Conservation (phyloP, 2,113 vertebrate species). For the Plestiodon gilberti region DNA sequence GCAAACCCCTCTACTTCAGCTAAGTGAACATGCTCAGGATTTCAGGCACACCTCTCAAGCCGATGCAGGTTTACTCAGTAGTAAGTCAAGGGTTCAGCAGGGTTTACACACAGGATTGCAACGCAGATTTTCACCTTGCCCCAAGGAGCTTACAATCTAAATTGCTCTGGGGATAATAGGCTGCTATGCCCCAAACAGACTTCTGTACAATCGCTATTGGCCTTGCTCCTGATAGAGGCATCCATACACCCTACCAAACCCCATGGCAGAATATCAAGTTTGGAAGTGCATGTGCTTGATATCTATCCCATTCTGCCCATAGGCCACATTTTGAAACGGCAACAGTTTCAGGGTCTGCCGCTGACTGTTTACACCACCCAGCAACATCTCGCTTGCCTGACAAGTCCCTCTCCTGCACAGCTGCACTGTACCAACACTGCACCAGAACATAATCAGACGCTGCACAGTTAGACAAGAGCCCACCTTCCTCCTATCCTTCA, state of each 20-base stretch:
- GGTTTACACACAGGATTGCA: no score
- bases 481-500: conserved; percentile 28
- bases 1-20: no score
- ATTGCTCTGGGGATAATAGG: background rate
- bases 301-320: background rate
- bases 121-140: no score
- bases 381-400: background rate
- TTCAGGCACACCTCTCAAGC: no score
- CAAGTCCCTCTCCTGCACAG: background rate
- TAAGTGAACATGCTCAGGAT: no score
- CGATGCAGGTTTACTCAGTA: no score
- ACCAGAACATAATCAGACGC: conserved; percentile 13
- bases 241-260: no score
- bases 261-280: background rate
- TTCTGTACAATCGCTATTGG: background rate
- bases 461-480: conserved; percentile 17
- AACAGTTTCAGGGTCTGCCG: background rate
- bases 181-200: background rate
- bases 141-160: no score
- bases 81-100: no score
- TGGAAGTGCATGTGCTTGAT: background rate
- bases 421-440: background rate
- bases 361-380: conserved; percentile 34
- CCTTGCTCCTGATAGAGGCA: background rate
- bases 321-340: no score